Conservation (phyloP, 2,113 vertebrate genomes). For the Prinia subflava region DNA sequence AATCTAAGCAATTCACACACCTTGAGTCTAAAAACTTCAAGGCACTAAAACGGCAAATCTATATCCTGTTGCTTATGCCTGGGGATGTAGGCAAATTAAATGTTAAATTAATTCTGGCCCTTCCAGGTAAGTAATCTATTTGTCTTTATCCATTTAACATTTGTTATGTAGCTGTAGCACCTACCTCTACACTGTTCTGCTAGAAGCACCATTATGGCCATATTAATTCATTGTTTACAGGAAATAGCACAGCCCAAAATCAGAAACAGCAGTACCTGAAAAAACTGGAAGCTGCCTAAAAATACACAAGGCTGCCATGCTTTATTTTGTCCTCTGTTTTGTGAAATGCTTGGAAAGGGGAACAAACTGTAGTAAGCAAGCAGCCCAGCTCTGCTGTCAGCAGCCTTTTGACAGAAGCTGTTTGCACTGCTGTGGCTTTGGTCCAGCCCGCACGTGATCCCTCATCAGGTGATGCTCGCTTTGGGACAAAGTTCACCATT, state of each 20-base stretch:
- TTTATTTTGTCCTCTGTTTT: neutral
- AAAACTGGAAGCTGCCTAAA: constrained; percentile 13
- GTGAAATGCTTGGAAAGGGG: neutral
- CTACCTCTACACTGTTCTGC: neutral
- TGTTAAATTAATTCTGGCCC: neutral
- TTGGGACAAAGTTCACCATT: neutral
- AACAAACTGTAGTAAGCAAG: neutral
- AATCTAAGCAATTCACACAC: neutral
- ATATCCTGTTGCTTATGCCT: neutral
- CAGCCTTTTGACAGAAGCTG: constrained; percentile 46
- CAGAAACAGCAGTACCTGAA: neutral
- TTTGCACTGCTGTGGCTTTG: neutral
- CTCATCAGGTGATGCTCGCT: constrained; percentile 5
- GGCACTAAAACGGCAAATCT: neutral
- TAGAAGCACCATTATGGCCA: neutral
- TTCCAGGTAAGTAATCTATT: constrained; percentile 5
- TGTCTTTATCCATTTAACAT: constrained; percentile 2
- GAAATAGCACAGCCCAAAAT: neutral
- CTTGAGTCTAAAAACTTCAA: neutral
- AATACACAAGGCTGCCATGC: neutral
- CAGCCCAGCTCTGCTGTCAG: neutral
- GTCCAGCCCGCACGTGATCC: constrained; percentile 15
- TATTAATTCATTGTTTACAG: neutral
- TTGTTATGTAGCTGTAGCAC: neutral
- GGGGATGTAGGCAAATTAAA: neutral